Evolutionary conservation across 2,113 vertebrate species (phyloP), one percentile per base, ranked within the genome.

Genomic region (Aix galericulata): DNA sequence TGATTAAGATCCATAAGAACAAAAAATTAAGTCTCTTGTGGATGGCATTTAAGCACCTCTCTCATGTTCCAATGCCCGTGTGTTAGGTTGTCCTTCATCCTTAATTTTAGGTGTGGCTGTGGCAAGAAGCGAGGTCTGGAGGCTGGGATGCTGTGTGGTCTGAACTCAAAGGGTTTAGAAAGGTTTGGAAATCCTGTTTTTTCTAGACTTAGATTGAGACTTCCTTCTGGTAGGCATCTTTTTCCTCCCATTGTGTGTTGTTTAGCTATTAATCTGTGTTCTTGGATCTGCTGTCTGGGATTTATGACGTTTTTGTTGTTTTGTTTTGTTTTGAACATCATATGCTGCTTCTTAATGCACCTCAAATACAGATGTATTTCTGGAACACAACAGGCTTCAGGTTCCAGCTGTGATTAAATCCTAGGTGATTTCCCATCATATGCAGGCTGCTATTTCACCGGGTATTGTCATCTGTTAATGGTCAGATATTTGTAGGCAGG

Each of bases 31-130:
- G 11, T 64, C 23, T 20, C 20, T 22, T 71, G n/a, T 50, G 32
- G 16, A 20, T 59, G 21, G 9, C 1, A 0, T 31, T 32, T 11
- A 66, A 44, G 11, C 13, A 8, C 3, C 50, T 38, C 6, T 32
- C 7, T 42, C 53, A 27, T 38, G 15, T 36, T 31, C 23, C 36
- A 42, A 13, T 9, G 23, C 44, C 32, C 38, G 13, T 11, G 1
- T 14, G 4, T 32, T 29, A 46, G 21, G 18, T 46, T 77, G 6
- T 82, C 42, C 59, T 58, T 50, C 10, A 17, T 58, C 55, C 40
- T 55, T n/a, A 27, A 31, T 72, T 48, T 13, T 25, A 53, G 34
- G 12, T 8, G 2, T 5, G 36, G 31, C 15, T 63, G 11, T 27
- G 42, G 40, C 27, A 58, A 36, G 34, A 62, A 23, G 63, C 9